phyloP scores from a whole-genome alignment of 2,797 vertebrate species.

The Poecile montanus region DNA sequence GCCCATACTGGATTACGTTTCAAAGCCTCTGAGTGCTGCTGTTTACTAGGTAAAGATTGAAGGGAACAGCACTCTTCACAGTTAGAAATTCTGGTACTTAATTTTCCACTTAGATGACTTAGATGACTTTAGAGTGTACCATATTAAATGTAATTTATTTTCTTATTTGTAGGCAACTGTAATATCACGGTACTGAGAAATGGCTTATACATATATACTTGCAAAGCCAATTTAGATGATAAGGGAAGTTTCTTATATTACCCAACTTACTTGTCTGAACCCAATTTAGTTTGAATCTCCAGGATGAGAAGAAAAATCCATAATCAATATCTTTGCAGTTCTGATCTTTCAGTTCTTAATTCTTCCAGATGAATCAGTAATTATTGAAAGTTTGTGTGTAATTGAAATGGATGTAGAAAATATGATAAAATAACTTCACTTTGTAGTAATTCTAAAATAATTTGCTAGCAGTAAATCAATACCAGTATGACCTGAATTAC shows the following conservation, averaged over 20 bases:
- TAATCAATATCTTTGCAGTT: background rate
- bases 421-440: background rate
- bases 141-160: background rate
- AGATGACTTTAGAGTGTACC: background rate
- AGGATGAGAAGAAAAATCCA: background rate
- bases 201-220: background rate
- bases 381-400: background rate
- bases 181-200: background rate
- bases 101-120: background rate
- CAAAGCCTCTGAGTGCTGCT: background rate
- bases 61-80: background rate
- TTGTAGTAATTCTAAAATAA: background rate
- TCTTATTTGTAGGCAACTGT: background rate
- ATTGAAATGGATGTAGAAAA: constrained; percentile 1
- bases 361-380: constrained; percentile 4
- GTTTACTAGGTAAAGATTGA: background rate
- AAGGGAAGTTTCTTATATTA: background rate
- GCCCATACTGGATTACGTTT: background rate
- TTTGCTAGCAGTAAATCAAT: background rate
- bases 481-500: background rate
- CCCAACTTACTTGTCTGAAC: background rate
- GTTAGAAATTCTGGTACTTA: background rate
- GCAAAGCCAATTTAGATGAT: background rate
- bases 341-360: background rate
- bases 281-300: background rate